These are phyloP conservation scores for Peromyscus eremicus DNA, from an alignment of 2,797 vertebrate species.

Conservation along the genomic window DNA sequence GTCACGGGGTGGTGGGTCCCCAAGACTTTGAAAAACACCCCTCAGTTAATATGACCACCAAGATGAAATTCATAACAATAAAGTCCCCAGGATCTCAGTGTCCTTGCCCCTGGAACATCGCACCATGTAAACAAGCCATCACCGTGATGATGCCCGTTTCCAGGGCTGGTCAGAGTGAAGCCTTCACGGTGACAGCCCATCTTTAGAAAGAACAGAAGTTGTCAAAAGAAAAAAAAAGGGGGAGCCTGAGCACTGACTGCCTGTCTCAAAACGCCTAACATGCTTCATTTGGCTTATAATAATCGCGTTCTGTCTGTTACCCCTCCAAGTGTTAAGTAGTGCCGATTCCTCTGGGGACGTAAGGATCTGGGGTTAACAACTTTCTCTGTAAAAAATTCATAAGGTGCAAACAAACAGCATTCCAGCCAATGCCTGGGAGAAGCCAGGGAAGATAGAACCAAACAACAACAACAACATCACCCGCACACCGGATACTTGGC, in stretches of 20 bases:
- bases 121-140: slow-evolving; percentile 66
- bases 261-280: slow-evolving; percentile 70
- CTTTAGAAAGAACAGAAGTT: slow-evolving; percentile 61
- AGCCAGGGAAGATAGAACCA: slow-evolving; percentile 70
- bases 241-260: slow-evolving; percentile 71
- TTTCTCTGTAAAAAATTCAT: slow-evolving; percentile 89
- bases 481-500: slow-evolving; percentile 90
- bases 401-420: slow-evolving; percentile 84
- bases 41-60: slow-evolving; percentile 37
- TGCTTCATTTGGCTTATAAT: slow-evolving; percentile 81
- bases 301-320: slow-evolving; percentile 83
- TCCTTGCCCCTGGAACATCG: slow-evolving; percentile 54
- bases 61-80: slow-evolving; percentile 35
- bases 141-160: slow-evolving; percentile 53
- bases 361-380: slow-evolving; percentile 89
- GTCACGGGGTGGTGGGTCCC: background rate
- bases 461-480: slow-evolving; percentile 21
- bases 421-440: slow-evolving; percentile 82
- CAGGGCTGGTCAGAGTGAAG: background rate
- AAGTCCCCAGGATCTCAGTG: background rate
- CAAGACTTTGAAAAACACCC: background rate
- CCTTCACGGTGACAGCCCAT: slow-evolving; percentile 24
- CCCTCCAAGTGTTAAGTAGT: slow-evolving; percentile 84
- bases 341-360: slow-evolving; percentile 80
- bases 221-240: background rate